Base-by-base conservation (phyloP, 2,113 vertebrate species). In the Chauna torquata region DNA sequence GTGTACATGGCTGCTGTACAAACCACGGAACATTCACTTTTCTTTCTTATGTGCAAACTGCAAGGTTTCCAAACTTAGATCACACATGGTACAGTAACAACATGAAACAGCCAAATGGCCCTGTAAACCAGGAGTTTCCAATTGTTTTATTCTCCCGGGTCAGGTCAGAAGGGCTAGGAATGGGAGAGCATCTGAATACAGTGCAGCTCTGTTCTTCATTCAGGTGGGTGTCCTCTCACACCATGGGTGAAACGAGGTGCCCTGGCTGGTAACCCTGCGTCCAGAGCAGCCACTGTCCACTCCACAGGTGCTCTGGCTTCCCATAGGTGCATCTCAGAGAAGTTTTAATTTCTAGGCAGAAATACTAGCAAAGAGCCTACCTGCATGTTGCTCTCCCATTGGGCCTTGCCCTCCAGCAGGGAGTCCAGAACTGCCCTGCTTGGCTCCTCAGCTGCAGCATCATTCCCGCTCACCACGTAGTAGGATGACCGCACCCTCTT, bases 401-500 rank as follows among this genome's bases (percentile, higher is more conserved):
- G 99, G 0, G 99, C 98, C 94, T 99, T 99, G 91, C 99, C 99
- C 96, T 99, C 99, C 90, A 99, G 97, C 82, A 99, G 96, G 97
- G 99, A 98, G 85, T 99, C 99, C 95, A 99, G 98, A 70, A 99
- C 99, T 55, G 97, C 98, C 97, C 99, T 98, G 97, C 98, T 99
- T 58, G 99, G 99, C 97, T 99, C 99, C 95, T 99, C 99, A 0
- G 99, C 98, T 12, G 99, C 97, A 76, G 98, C 95, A 96, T 99
- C 99, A 3, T 99, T 99, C 82, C 99, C 99, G 96, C 99, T 99
- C 97, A 99, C 99, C 83, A 99, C 99, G 6, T 99, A 99, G 97
- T 99, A 99, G 85, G 99, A 99, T 2, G 99, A 99, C 61, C 99
- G 98, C 82, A 99, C 98, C 62, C 98, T 98, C 96, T 99, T 99